Evolutionary conservation across 2,797 vertebrate genomes (phyloP).

Genomic region (Bovichtus variegatus): DNA sequence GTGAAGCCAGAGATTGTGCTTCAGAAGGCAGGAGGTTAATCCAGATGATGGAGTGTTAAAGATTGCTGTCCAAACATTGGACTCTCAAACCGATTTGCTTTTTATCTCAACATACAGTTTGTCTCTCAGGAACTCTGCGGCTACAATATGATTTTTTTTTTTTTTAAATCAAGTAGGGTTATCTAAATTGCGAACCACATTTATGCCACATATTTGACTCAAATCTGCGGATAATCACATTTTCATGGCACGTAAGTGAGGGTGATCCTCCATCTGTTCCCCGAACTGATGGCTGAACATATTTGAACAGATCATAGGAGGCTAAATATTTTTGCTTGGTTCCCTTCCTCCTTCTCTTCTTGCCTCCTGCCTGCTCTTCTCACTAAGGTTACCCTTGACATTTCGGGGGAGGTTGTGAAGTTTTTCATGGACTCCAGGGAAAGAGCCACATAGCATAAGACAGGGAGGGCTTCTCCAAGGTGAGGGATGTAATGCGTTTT

Average conservation of each 20-base stretch:
- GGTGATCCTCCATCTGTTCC: neutral
- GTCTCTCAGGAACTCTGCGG: neutral
- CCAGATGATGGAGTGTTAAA: conserved; percentile 56
- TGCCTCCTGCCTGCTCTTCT: conserved; percentile 58
- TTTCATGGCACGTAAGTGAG: neutral
- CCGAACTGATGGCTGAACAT: conserved; percentile 28
- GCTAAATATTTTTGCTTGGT: conserved; percentile 15
- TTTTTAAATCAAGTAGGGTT: neutral
- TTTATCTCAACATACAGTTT: conserved; percentile 11
- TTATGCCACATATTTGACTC: neutral
- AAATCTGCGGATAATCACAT: neutral
- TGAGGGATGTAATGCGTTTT: conserved; percentile 65
- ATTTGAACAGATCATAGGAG: conserved; percentile 6
- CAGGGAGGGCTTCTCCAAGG: conserved; percentile 52
- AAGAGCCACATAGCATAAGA: conserved; percentile 48
- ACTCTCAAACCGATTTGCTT: conserved; percentile 21
- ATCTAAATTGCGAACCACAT: neutral
- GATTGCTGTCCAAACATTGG: conserved; percentile 48
- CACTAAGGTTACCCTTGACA: conserved; percentile 69
- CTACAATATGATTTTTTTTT: neutral
- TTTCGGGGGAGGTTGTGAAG: conserved; percentile 63
- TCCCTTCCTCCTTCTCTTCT: neutral
- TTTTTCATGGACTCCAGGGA: conserved; percentile 69
- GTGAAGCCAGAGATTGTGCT: conserved; percentile 36
- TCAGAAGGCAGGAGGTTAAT: conserved; percentile 60